Percentiles rank a stretch among this genome's conserved stretches.
Evolutionary conservation across 37 sponge, comb jelly and placozoan species (phyloP).

Genomic region (Geodia barretti): DNA sequence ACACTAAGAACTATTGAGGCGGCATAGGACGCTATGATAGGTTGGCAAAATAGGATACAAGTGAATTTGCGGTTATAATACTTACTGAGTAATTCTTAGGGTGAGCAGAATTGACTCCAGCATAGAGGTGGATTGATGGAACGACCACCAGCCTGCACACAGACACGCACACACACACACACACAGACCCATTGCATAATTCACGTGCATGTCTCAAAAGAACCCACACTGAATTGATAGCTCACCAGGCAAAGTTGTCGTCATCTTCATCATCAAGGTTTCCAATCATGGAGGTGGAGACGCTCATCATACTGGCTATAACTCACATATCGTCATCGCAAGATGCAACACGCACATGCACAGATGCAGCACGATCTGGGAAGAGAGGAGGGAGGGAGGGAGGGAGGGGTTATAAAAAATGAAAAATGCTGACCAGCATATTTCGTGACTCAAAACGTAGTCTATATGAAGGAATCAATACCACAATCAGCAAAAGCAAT

Average conservation of each 20-base stretch:
- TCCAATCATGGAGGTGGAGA: slow-evolving; percentile 71
- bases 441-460: background rate
- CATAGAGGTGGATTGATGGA: slow-evolving; percentile 29
- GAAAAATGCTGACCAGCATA: background rate
- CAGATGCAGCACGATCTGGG: too few species aligned
- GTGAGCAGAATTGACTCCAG: background rate
- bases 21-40: too few species aligned
- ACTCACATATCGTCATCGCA: slow-evolving; percentile 92
- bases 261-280: slow-evolving; percentile 76
- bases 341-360: too few species aligned
- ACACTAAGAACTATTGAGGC: too few species aligned
- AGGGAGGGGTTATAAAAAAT: background rate
- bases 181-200: too few species aligned
- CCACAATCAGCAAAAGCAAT: too few species aligned
- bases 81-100: slow-evolving; percentile 5
- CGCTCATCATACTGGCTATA: slow-evolving; percentile 78
- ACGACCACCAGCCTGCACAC: slow-evolving; percentile 32
- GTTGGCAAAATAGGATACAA: too few species aligned
- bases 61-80: too few species aligned
- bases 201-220: too few species aligned
- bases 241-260: slow-evolving; percentile 16
- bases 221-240: background rate
- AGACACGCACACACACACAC: background rate
- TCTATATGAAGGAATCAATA: too few species aligned
- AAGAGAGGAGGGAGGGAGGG: too few species aligned